phyloP scores from a whole-genome alignment of 2,888 invertebrate genomes.

The Adela reaumurella region DNA sequence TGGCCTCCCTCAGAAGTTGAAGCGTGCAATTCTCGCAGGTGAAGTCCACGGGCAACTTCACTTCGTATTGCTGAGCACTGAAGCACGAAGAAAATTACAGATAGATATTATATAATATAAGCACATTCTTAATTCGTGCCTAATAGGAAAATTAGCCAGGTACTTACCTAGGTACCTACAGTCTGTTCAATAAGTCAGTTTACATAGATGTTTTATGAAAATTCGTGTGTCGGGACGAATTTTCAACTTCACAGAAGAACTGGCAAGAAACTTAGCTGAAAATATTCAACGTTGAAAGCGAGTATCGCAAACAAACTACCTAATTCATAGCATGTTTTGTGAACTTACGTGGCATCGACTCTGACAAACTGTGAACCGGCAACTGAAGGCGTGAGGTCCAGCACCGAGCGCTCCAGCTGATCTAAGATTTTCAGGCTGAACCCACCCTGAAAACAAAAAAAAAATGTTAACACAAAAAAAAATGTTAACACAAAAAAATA shows the following conservation, averaged over 20 bases:
- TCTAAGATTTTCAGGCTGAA: conserved; percentile 86
- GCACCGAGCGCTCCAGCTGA: conserved; percentile 74
- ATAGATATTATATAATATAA: too few relatives aligned
- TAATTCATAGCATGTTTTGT: too few relatives aligned
- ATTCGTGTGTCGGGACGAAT: too few relatives aligned
- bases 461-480: conserved; percentile 1
- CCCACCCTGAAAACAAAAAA: conserved; percentile 71
- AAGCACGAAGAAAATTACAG: conserved; percentile 18
- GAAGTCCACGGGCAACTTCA: conserved; percentile 77
- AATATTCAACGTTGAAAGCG: too few relatives aligned
- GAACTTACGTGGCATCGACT: conserved; percentile 82
- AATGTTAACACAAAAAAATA: not conserved
- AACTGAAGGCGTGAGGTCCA: conserved; percentile 80
- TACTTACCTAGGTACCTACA: too few relatives aligned
- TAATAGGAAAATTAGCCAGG: too few relatives aligned
- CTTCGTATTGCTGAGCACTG: conserved; percentile 80
- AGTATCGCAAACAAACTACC: too few relatives aligned
- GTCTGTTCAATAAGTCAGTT: too few relatives aligned
- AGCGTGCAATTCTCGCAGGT: conserved; percentile 87
- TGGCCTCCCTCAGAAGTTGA: conserved; percentile 83
- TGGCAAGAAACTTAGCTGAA: too few relatives aligned
- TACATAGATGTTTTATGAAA: too few relatives aligned
- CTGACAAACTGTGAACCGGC: conserved; percentile 77
- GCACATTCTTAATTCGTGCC: too few relatives aligned
- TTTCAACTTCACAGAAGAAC: too few relatives aligned